These are phyloP conservation scores for Eretmochelys imbricata DNA, from an alignment of 2,113 vertebrate genomes.

Conservation along the genomic window DNA sequence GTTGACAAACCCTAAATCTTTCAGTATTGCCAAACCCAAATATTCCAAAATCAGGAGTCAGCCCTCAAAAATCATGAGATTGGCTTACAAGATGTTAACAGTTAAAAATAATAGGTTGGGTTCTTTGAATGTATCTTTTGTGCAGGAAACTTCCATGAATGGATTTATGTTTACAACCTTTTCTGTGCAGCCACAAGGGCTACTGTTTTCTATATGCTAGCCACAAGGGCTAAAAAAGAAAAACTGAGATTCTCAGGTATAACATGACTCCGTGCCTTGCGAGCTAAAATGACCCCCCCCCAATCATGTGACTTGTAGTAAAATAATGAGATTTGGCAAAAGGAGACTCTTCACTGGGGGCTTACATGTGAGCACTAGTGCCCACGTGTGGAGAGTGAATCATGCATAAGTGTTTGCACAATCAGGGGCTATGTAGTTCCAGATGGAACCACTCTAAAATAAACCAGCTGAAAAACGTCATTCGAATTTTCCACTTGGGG, in stretches of 20 bases:
- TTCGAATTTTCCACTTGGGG: background rate
- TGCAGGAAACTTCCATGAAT: background rate
- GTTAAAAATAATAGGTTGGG: background rate
- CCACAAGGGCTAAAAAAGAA: background rate
- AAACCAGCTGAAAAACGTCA: constrained; percentile 3
- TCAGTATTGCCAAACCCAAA: background rate
- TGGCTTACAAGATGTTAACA: background rate
- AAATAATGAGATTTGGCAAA: fast-evolving
- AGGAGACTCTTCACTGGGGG: fast-evolving
- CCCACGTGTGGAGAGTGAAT: fast-evolving
- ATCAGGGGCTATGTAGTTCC: background rate
- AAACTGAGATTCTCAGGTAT: background rate
- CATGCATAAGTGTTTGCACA: background rate
- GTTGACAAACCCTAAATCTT: background rate
- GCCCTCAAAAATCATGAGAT: background rate
- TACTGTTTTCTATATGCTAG: background rate
- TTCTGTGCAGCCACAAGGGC: background rate
- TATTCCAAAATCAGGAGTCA: background rate
- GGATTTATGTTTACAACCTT: background rate
- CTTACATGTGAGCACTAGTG: background rate
- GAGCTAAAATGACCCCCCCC: background rate
- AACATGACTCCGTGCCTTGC: background rate
- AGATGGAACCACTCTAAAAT: background rate
- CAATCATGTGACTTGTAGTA: fast-evolving
- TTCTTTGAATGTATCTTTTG: background rate